These are phyloP conservation scores for Harpagoxenus sublaevis DNA, from an alignment of 2,888 invertebrate species.

Conservation along the genomic window DNA sequence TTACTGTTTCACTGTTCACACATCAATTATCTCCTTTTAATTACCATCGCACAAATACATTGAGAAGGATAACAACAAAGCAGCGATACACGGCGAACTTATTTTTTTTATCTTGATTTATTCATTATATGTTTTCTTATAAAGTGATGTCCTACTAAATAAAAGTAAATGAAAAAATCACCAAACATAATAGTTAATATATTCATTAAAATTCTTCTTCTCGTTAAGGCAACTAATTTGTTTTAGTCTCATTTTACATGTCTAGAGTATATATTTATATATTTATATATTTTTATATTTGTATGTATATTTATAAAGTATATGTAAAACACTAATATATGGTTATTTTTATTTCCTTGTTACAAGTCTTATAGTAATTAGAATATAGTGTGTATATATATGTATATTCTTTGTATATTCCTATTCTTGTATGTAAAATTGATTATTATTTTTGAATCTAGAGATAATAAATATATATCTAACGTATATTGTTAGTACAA, in stretches of 20 bases:
- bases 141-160: slow-evolving; percentile 81
- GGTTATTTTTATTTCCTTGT: slow-evolving; percentile 86
- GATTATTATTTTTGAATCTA: slow-evolving; percentile 85
- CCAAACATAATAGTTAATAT: slow-evolving; percentile 80
- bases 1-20: slow-evolving; percentile 61
- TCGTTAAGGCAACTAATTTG: slow-evolving; percentile 85
- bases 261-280: slow-evolving; percentile 81
- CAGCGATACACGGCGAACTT: slow-evolving; percentile 71
- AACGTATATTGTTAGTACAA: slow-evolving; percentile 86
- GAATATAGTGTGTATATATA: slow-evolving; percentile 84
- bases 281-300: slow-evolving; percentile 76
- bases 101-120: slow-evolving; percentile 75
- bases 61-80: slow-evolving; percentile 75
- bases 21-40: slow-evolving; percentile 64
- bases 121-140: slow-evolving; percentile 80
- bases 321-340: slow-evolving; percentile 86
- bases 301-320: slow-evolving; percentile 83
- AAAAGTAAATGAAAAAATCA: slow-evolving; percentile 79
- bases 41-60: slow-evolving; percentile 69
- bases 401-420: slow-evolving; percentile 84
- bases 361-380: slow-evolving; percentile 86
- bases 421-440: slow-evolving; percentile 85
- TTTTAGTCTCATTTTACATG: slow-evolving; percentile 82
- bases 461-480: slow-evolving; percentile 85
- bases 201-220: slow-evolving; percentile 77